These are phyloP conservation scores for Perca flavescens DNA, from an alignment of 2,113 vertebrate genomes.

Conservation along the genomic window DNA sequence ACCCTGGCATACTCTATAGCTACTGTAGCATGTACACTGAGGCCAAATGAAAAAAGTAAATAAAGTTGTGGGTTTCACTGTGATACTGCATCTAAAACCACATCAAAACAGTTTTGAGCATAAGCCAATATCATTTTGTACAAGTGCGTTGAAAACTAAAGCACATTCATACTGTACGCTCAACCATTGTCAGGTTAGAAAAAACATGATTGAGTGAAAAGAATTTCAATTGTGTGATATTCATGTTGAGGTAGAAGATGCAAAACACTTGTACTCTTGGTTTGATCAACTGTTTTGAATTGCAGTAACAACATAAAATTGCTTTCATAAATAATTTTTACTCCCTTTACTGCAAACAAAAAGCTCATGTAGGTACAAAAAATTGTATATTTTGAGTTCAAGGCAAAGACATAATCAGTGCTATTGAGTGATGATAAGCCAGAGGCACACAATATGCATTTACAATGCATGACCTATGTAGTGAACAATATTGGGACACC, in stretches of 20 bases:
- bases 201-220: neutral
- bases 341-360: neutral
- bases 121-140: neutral
- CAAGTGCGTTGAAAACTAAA: neutral
- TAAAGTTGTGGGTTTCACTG: slow-evolving; percentile 9
- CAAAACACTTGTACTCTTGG: neutral
- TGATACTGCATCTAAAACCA: neutral
- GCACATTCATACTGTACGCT: neutral
- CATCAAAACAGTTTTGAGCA: neutral
- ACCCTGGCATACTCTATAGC: neutral
- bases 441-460: neutral
- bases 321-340: neutral
- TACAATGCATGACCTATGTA: neutral
- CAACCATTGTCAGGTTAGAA: neutral
- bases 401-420: neutral
- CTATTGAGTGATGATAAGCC: neutral
- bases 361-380: no score
- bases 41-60: slow-evolving; percentile 35
- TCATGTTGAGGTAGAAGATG: neutral
- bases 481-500: neutral
- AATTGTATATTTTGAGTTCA: neutral
- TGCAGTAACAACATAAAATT: neutral
- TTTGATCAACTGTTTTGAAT: slow-evolving; percentile 3
- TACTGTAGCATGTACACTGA: slow-evolving; percentile 6
- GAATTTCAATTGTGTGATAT: neutral